A percentile compares a stretch with the other conserved stretches of the same genome.
phyloP scores from a whole-genome alignment of 2,113 vertebrate species.

The Grammomys surdaster region DNA sequence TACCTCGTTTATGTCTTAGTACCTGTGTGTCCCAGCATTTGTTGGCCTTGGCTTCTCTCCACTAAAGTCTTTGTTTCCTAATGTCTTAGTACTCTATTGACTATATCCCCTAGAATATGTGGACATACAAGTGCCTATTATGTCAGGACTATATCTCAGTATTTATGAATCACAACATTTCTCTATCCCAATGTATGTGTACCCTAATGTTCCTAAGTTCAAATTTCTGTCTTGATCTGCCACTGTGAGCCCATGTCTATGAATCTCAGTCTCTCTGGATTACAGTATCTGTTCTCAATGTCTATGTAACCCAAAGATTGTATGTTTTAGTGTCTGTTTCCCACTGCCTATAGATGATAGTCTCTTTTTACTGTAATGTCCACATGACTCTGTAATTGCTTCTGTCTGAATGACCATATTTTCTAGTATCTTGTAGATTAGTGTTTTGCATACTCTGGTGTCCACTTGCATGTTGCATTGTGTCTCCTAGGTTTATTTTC shows the following conservation, averaged over 20 bases:
- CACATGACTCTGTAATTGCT: neutral
- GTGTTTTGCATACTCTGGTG: neutral
- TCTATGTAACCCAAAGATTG: neutral
- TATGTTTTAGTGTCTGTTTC: neutral
- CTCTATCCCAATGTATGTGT: neutral
- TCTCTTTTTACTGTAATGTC: slow-evolving; percentile 10
- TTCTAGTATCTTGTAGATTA: neutral
- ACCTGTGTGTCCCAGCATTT: neutral
- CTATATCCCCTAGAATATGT: neutral
- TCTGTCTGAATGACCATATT: neutral
- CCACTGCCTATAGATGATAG: neutral
- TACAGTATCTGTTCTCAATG: neutral
- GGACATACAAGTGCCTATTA: neutral
- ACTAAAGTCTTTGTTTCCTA: neutral
- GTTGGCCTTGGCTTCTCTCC: neutral
- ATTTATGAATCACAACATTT: neutral
- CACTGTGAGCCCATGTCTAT: slow-evolving; percentile 8
- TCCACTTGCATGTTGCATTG: neutral
- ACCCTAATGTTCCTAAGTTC: neutral
- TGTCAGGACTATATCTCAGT: neutral
- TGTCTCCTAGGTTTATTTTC: neutral
- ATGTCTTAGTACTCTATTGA: neutral
- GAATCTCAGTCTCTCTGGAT: neutral
- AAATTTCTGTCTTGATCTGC: neutral
- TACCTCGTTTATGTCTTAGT: neutral